Base-by-base conservation (phyloP, 2,113 vertebrate species). In the Montifringilla adamsi region DNA sequence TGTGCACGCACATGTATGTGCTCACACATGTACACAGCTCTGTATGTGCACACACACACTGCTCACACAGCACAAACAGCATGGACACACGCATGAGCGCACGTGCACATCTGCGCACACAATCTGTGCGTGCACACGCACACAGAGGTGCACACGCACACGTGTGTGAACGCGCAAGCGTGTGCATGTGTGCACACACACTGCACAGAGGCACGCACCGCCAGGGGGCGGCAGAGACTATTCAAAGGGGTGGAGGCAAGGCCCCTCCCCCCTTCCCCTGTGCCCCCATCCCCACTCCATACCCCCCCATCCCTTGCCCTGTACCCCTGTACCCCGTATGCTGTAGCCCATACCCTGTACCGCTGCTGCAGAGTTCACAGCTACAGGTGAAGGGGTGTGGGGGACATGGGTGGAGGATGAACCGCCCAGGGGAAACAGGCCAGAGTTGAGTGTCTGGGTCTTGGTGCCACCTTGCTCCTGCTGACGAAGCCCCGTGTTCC, bases 141-240 rank as follows among this genome's bases (percentile, higher is more conserved):
- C 2, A 5, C 5, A 2, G 4, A 9, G 0, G 22, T n/a, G 7
- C 12, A 39, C 41, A 7, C 9, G 8, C 46, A 60, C 15, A 31
- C 5, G 11, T 14, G 1, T 17, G 31, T 21, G 43, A 9, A 10
- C 21, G 26, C 46, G 43, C 15, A 26, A 21, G n/a, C 11, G 2
- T 27, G 37, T 21, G 35, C 55, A 23, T 22, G 4, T 26, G 9
- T 2, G 1, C 21, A 8, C 43, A 20, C n/a, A 41, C 24, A 6
- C 13, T 11, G 2, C 41, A 14, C 19, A 24, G 1, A 27, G 37
- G 33, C 46, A 16, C 3, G 0, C 8, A 3, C 95, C 95, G 15
- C 91, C 89, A 95, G 96, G 67, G 86, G 96, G 96, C 79, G 41
- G 41, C 79, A 94, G 63, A 95, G 89, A 68, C 94, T 88, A 16